Base-by-base conservation (phyloP, 2,113 vertebrate species). In the Pseudorhombus dupliciocellatus region DNA sequence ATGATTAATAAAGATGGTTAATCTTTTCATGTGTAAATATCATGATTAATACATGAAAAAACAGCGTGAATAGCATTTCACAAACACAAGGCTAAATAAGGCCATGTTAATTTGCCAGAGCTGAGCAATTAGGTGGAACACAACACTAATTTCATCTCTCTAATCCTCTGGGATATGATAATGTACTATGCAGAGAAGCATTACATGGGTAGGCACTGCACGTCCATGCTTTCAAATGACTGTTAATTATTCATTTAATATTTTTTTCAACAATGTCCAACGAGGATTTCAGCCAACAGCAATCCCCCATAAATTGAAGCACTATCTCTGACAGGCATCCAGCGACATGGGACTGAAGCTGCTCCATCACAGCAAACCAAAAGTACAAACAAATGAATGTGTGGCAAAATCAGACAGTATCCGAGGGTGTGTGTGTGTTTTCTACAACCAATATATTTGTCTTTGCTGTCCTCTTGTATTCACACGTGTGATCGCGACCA, bases 81-180 rank as follows among this genome's bases (percentile, higher is more conserved):
- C 76, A 82, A 90, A 86, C 73, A 79, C 69, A 62, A 80, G 88
- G 91, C 90, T 89, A 87, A 85, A 81, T 79, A 86, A 89, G 90
- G 88, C 83, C 87, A 71, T 15, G 73, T 81, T 92, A 77, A 91
- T 92, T 91, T 91, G 84, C 86, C 84, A 79, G 87, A 83, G 73
- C 84, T 44, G 83, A 84, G 89, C 92, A 93, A 93, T 93, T 93
- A 94, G 87, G 66, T 89, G 88, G 85, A 91, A 91, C 89, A 90
- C 75, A 81, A 77, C 46, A 67, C 77, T 88, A 92, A 90, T 90
- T 92, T 81, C 75, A 89, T 89, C 89, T 87, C 71, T 61, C 30
- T 15, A n/a, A 64, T 90, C 93, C 89, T 84, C 52, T 69, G 91
- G 89, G 91, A 92, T 76, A 83, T 85, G 85, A 72, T 92, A 90